These are phyloP conservation scores for Drosophila macrospina DNA, from an alignment of 2,888 invertebrate species.

Conservation along the genomic window DNA sequence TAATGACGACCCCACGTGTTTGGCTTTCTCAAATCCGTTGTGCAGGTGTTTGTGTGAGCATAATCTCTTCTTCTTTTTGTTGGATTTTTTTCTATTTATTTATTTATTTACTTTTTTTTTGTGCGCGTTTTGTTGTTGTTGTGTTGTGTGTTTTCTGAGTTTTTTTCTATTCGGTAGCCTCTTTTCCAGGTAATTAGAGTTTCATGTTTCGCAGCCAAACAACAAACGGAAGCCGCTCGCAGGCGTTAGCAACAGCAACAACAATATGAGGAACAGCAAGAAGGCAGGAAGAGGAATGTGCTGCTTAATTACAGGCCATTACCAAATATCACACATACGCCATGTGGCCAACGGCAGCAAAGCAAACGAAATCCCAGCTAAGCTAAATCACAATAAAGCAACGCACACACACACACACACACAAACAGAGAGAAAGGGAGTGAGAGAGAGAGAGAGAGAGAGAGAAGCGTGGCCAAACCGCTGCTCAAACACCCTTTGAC, in stretches of 20 bases:
- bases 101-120: not conserved
- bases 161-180: constrained; percentile 30
- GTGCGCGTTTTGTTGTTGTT: not conserved
- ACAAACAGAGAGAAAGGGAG: not conserved
- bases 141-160: not conserved
- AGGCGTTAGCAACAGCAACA: constrained; percentile 48
- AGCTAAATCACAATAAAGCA: constrained; percentile 45
- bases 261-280: constrained; percentile 9
- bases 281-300: constrained; percentile 50
- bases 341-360: constrained; percentile 51
- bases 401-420: constrained; percentile 4
- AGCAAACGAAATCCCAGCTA: constrained; percentile 35
- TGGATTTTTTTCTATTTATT: constrained; percentile 6
- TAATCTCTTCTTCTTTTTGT: not conserved
- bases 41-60: constrained; percentile 29
- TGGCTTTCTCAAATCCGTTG: constrained; percentile 9
- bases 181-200: constrained; percentile 75
- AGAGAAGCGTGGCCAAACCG: not conserved
- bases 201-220: constrained; percentile 70
- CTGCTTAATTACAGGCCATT: constrained; percentile 76
- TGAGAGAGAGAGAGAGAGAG: not conserved
- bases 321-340: constrained; percentile 78
- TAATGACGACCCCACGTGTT: constrained; percentile 40
- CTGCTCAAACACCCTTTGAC: constrained; percentile 13
- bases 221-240: constrained; percentile 68